A percentile compares a stretch with the other conserved stretches of the same genome.
Conservation (phyloP, 1,140 invertebrate genomes). For the Scaptodrosophila lebanonensis region DNA sequence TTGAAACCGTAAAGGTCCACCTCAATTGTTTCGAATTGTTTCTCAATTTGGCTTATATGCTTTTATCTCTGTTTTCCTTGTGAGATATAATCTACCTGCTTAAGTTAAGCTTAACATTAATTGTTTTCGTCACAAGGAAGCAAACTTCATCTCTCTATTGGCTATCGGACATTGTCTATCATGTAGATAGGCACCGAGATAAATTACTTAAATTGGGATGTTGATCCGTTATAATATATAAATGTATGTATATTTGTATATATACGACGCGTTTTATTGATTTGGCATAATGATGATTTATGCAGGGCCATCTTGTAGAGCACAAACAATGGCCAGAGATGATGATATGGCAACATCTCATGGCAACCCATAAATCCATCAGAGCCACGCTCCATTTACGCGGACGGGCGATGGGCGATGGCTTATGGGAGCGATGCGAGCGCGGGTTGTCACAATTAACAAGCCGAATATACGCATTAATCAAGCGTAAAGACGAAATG, state of each 20-base stretch:
- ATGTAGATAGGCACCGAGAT: conserved; percentile 19
- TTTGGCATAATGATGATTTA: conserved; percentile 40
- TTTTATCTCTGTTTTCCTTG: no score
- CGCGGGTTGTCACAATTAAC: conserved; percentile 49
- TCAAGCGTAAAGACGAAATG: conserved; percentile 53
- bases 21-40: no score
- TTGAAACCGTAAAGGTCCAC: no score
- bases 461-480: conserved; percentile 66
- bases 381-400: conserved; percentile 66
- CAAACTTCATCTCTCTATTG: no score
- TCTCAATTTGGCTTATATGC: no score
- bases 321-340: not conserved
- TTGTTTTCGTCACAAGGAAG: no score
- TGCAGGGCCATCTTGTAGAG: conserved; percentile 2
- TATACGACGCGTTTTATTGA: conserved; percentile 44
- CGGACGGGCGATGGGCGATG: not conserved
- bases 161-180: no score
- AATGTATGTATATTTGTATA: not conserved
- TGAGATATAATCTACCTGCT: no score
- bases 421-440: conserved; percentile 4
- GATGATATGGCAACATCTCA: conserved; percentile 21
- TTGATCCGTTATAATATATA: no score
- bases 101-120: no score
- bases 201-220: conserved; percentile 23
- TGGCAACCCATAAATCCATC: conserved; percentile 56